Evolutionary conservation across 2,888 invertebrate genomes (phyloP).

Genomic region (Oscheius sp.): DNA sequence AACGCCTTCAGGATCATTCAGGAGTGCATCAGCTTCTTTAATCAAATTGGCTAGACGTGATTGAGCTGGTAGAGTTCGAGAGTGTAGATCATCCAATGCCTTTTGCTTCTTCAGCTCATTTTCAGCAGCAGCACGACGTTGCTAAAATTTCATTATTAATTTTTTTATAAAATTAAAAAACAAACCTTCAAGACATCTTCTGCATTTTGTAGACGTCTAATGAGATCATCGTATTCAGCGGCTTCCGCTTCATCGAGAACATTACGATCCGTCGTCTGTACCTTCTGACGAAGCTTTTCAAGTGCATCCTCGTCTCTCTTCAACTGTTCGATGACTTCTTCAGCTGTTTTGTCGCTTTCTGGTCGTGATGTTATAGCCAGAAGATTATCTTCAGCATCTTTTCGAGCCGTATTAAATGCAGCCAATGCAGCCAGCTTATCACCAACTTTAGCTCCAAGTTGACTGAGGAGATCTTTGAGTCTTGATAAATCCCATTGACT

Average conservation of each 20-base stretch:
- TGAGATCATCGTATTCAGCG: slow-evolving; percentile 42
- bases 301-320: slow-evolving; percentile 35
- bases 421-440: slow-evolving; percentile 54
- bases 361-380: slow-evolving; percentile 37
- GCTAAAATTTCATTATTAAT: slow-evolving; percentile 37
- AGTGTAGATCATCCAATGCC: slow-evolving; percentile 39
- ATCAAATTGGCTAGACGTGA: slow-evolving; percentile 45
- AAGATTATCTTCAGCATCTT: slow-evolving; percentile 47
- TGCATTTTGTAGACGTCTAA: slow-evolving; percentile 44
- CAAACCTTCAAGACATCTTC: slow-evolving; percentile 41
- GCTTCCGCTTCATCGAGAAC: slow-evolving; percentile 44
- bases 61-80: slow-evolving; percentile 32
- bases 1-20: slow-evolving; percentile 46
- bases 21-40: slow-evolving; percentile 40
- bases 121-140: slow-evolving; percentile 43
- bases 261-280: slow-evolving; percentile 34
- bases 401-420: slow-evolving; percentile 49
- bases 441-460: slow-evolving; percentile 47
- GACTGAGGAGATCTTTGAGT: slow-evolving; percentile 47
- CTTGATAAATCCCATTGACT: slow-evolving; percentile 50
- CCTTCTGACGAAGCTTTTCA: slow-evolving; percentile 32
- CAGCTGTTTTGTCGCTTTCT: slow-evolving; percentile 26
- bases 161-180: not conserved
- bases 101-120: slow-evolving; percentile 40
- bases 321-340: slow-evolving; percentile 40